Percentiles rank a stretch among this genome's conserved stretches.
Conservation (phyloP, 2,797 vertebrate species). For the Eleutherodactylus coqui region DNA sequence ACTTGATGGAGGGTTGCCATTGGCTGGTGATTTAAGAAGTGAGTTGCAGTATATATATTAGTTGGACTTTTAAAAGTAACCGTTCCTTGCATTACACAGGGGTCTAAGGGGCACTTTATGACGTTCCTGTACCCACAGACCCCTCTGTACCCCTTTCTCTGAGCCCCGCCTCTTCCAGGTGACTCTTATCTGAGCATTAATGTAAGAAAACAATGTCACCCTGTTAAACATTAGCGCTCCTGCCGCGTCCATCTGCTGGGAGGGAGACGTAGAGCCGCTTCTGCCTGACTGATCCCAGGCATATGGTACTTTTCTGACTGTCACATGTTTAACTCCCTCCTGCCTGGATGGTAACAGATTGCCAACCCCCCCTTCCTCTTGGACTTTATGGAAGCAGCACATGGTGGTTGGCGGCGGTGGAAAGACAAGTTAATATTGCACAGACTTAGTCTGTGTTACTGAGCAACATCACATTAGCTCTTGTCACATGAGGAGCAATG, state of each 20-base stretch:
- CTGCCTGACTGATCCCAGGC: conserved; percentile 17
- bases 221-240: conserved; percentile 51
- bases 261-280: not conserved
- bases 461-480: not conserved
- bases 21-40: no score
- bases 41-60: no score
- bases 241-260: conserved; percentile 36
- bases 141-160: not conserved
- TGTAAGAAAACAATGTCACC: conserved; percentile 16
- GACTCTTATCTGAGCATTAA: conserved; percentile 37
- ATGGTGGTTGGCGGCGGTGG: not conserved
- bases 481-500: not conserved
- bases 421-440: not conserved
- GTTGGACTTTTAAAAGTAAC: no score
- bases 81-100: not conserved
- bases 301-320: not conserved
- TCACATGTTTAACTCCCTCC: conserved; percentile 24
- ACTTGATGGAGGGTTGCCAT: no score
- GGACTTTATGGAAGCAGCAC: not conserved
- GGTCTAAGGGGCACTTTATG: not conserved
- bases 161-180: not conserved
- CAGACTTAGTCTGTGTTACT: not conserved
- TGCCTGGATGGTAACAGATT: not conserved
- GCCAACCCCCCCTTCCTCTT: not conserved
- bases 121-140: not conserved